A percentile compares a stretch with the other conserved stretches of the same genome.
phyloP scores from a whole-genome alignment of 1,140 invertebrate species.

The Bombus picipes region DNA sequence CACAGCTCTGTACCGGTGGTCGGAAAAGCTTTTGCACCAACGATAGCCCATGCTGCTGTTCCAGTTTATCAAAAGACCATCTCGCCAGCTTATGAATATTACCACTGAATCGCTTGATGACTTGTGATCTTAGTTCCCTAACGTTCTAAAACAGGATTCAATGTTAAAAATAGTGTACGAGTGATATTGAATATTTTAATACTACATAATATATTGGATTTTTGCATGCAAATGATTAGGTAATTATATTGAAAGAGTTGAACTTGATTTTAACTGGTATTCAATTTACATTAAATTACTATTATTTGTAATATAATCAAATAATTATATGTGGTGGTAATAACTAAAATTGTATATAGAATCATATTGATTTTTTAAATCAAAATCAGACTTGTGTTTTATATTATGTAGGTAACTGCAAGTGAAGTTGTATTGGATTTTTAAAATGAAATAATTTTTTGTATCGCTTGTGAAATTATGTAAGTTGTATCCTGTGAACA shows the following conservation, averaged over 20 bases:
- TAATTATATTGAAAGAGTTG: not conserved
- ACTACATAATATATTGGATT: not conserved
- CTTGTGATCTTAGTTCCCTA: not conserved
- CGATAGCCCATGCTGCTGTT: conserved; percentile 77
- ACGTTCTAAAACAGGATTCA: not conserved
- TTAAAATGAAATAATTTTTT: not conserved
- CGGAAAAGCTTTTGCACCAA: conserved; percentile 79
- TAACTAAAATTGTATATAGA: not conserved
- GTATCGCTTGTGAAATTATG: not conserved
- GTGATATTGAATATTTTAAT: not conserved
- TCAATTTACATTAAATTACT: not conserved
- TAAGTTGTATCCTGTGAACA: not conserved
- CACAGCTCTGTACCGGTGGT: conserved; percentile 79
- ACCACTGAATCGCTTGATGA: conserved; percentile 28
- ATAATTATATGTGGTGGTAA: not conserved
- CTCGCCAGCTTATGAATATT: conserved; percentile 68
- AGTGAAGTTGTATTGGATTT: not conserved
- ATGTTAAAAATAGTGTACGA: not conserved
- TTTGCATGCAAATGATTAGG: not conserved
- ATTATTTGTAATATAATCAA: not conserved
- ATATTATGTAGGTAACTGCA: not conserved
- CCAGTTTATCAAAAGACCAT: conserved; percentile 77
- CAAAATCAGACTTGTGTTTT: not conserved
- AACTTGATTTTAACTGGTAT: not conserved
- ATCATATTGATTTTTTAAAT: not conserved